Conservation (phyloP, 2,888 invertebrate species). For the Smittia sp. region DNA sequence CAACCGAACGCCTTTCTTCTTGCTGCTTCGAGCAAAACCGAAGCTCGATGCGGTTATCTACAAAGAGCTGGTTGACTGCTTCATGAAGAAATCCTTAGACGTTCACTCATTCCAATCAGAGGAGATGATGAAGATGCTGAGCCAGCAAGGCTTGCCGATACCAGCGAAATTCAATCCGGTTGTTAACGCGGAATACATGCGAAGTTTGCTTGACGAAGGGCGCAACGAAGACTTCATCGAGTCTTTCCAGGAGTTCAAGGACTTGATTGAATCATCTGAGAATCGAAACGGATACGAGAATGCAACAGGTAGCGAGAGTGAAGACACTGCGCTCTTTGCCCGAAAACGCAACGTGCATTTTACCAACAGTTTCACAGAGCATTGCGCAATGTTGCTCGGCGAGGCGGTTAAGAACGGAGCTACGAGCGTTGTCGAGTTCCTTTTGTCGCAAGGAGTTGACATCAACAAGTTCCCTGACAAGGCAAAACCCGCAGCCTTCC, state of each 20-base stretch:
- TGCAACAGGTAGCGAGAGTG: background rate
- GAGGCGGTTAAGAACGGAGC: background rate
- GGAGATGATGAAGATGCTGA: slow-evolving; percentile 43
- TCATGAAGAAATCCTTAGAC: slow-evolving; percentile 45
- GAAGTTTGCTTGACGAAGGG: background rate
- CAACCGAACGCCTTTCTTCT: slow-evolving; percentile 16
- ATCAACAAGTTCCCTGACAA: slow-evolving; percentile 8
- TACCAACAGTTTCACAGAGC: background rate
- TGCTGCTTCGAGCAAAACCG: background rate
- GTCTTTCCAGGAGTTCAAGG: slow-evolving; percentile 11
- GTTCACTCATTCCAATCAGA: slow-evolving; percentile 51
- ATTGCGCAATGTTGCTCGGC: slow-evolving; percentile 17
- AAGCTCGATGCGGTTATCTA: background rate
- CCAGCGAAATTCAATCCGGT: background rate
- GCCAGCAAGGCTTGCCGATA: background rate
- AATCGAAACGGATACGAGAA: background rate
- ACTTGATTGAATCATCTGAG: background rate
- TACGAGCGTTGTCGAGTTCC: slow-evolving; percentile 11
- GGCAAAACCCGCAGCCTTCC: background rate
- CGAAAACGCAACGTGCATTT: background rate
- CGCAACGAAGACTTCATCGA: slow-evolving; percentile 6
- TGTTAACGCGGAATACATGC: background rate
- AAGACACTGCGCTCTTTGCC: background rate
- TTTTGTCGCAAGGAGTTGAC: slow-evolving; percentile 8
- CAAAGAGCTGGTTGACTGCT: slow-evolving; percentile 46